A percentile compares a stretch with the other conserved stretches of the same genome.
phyloP scores from a whole-genome alignment of 2,113 vertebrate species.

The Corydoras maculifer region DNA sequence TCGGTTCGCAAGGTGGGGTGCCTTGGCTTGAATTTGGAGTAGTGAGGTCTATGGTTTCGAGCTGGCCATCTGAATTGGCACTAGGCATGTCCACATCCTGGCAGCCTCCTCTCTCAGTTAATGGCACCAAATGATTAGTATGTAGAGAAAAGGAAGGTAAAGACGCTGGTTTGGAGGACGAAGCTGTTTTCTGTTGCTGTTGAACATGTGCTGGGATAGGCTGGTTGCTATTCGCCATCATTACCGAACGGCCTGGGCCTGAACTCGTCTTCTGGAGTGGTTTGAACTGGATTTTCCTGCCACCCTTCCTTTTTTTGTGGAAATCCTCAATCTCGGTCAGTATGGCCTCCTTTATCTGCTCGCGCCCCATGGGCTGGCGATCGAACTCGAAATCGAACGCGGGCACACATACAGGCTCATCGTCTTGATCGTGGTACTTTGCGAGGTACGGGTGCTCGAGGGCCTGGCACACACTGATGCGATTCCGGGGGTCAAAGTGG shows the following conservation, averaged over 20 bases:
- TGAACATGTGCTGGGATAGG: constrained; percentile 35
- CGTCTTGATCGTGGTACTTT: constrained; percentile 88
- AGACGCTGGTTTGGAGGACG: constrained; percentile 47
- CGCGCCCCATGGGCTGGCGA: constrained; percentile 65
- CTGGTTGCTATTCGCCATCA: constrained; percentile 1
- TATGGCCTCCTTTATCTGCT: constrained; percentile 89
- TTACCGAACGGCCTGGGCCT: neutral
- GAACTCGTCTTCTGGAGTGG: constrained; percentile 55
- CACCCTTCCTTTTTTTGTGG: constrained; percentile 72
- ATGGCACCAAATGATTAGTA: constrained; percentile 46
- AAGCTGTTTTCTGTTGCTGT: constrained; percentile 43
- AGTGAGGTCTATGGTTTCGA: constrained; percentile 78
- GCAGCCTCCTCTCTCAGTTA: constrained; percentile 56
- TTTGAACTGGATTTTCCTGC: constrained; percentile 77
- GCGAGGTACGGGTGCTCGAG: constrained; percentile 78
- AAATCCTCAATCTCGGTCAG: constrained; percentile 86
- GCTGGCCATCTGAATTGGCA: constrained; percentile 72
- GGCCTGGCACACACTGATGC: constrained; percentile 76
- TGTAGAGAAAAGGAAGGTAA: constrained; percentile 38
- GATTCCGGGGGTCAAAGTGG: constrained; percentile 75
- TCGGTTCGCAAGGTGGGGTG: constrained; percentile 45
- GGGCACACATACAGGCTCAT: constrained; percentile 87
- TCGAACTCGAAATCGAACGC: constrained; percentile 93
- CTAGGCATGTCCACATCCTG: constrained; percentile 89
- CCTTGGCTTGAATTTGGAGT: constrained; percentile 63